Evolutionary conservation across 2,797 vertebrate genomes (phyloP).

Genomic region (Tamandua tetradactyla): DNA sequence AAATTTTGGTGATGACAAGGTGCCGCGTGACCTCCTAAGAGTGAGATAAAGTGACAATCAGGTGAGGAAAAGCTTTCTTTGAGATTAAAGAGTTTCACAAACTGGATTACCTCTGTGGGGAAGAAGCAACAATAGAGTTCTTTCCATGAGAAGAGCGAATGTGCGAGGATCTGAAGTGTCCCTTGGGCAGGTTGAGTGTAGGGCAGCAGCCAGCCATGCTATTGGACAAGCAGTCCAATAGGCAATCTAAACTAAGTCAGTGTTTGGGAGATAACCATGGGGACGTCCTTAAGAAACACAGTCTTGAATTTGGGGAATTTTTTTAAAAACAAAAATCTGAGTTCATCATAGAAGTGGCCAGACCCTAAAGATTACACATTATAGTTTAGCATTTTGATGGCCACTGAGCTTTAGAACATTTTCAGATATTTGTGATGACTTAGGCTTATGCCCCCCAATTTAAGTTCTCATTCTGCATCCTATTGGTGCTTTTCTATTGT

Average conservation of each 20-base stretch:
- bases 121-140: neutral
- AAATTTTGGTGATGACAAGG: accelerated
- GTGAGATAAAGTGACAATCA: accelerated
- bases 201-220: accelerated
- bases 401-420: neutral
- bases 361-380: neutral
- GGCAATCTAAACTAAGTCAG: neutral
- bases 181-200: neutral
- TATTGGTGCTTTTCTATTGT: neutral
- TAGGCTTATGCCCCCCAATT: accelerated
- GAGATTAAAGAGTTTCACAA: neutral
- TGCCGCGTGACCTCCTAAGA: accelerated
- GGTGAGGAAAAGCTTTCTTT: neutral
- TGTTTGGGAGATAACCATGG: neutral
- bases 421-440: accelerated
- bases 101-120: neutral
- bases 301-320: too few relatives aligned
- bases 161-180: neutral
- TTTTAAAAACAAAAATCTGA: too few relatives aligned
- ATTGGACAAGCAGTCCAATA: accelerated
- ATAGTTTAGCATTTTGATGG: neutral
- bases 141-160: neutral
- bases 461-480: neutral
- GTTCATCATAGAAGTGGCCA: neutral
- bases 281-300: too few relatives aligned